These are phyloP conservation scores for Leucophenga montana DNA, from an alignment of 2,888 invertebrate species.

Conservation along the genomic window DNA sequence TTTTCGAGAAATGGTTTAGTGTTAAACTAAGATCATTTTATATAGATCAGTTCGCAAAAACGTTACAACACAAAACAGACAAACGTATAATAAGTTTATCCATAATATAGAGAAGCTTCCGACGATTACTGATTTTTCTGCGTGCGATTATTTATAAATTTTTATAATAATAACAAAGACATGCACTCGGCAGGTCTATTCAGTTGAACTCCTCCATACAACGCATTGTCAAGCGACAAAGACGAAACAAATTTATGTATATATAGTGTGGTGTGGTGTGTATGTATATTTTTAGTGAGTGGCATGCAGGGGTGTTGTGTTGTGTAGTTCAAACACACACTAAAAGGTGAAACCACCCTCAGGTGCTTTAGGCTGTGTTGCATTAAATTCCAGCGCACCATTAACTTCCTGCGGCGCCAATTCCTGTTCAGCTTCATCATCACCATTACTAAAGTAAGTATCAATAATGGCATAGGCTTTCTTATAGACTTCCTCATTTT, in stretches of 20 bases:
- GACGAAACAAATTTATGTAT: background rate
- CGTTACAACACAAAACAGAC: no score
- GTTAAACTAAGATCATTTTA: no score
- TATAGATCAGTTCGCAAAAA: no score
- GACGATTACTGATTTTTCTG: no score
- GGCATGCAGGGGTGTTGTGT: background rate
- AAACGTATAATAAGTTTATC: no score
- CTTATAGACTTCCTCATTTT: conserved; percentile 88
- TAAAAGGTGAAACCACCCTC: conserved; percentile 71
- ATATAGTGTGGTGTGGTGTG: background rate
- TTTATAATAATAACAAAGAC: no score
- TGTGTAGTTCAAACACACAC: no score
- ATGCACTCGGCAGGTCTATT: no score
- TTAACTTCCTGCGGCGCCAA: conserved; percentile 69
- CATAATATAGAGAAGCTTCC: no score
- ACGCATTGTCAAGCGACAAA: conserved; percentile 31
- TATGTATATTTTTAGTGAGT: no score
- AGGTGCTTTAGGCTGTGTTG: conserved; percentile 62
- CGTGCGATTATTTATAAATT: no score
- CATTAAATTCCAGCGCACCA: conserved; percentile 68
- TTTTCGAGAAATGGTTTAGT: no score
- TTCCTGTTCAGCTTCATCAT: conserved; percentile 63
- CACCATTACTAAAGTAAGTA: conserved; percentile 77
- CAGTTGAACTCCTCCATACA: background rate
- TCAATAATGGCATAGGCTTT: conserved; percentile 86